Base-by-base conservation (phyloP, 2,888 invertebrate species). In the Caenorhabditis sp. region DNA sequence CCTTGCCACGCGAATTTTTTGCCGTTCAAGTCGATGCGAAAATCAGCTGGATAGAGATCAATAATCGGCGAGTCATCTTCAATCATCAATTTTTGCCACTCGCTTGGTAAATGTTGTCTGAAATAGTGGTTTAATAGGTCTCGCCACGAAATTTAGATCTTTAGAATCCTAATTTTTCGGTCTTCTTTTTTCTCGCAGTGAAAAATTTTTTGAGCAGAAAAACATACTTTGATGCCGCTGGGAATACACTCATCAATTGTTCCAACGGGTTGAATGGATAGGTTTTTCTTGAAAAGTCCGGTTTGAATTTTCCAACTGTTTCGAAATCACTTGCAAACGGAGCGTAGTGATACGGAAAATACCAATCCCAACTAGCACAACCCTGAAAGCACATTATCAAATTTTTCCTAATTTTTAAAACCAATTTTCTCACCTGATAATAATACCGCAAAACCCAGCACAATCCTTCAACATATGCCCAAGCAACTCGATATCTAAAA, bases 1-100 rank as follows among this genome's bases (percentile, higher is more conserved):
- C 99, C 97, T 84, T 97, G 97, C 99, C 99, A 99, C 59, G 97
- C 97, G 90, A 94, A 97, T 89, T 96, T 97, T 90, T 99, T 99
- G 37, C 99, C 99, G 90, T 99, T 99, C 79, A 99, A 90, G 90
- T 99, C 86, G 54, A 86, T 95, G 70, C 89, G 89, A 89, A 99
- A 99, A 89, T 99, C 95, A 87, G 92, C 93, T 0, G 99, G 99
- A 90, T 99, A 99, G 90, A 99, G 97, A 89, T 99, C 99, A 83
- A 99, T 96, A 69, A 99, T 97, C 0, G 93, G 90, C 0, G 97
- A 97, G 82, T 93, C 92, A 92, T 94, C 93, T 88, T 94, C 93
- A 61, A 91, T 92, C 99, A 99, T 99, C 55, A 99, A 91, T 76
- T 91, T 90, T 21, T 93, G 95, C 95, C 97, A 99, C 2, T 96